phyloP scores from a whole-genome alignment of 2,888 invertebrate species.

The Thelaira solivaga region DNA sequence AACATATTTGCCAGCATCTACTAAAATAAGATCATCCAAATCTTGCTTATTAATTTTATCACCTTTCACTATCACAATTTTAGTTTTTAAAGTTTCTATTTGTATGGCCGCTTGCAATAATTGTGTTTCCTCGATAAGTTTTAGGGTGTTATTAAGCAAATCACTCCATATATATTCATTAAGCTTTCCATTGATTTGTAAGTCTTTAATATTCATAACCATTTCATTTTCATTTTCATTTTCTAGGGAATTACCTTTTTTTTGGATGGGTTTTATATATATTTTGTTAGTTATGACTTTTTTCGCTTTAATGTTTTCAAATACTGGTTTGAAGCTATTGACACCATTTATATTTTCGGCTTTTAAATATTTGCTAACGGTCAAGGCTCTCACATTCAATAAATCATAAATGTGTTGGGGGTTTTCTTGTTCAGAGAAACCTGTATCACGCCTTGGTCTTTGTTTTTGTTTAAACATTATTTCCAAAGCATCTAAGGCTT shows the following conservation, averaged over 20 bases:
- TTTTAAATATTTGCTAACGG: slow-evolving; percentile 67
- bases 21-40: slow-evolving; percentile 73
- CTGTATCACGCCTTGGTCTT: slow-evolving; percentile 59
- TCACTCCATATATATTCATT: slow-evolving; percentile 78
- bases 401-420: slow-evolving; percentile 66
- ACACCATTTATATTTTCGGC: slow-evolving; percentile 69
- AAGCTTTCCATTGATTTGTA: slow-evolving; percentile 77
- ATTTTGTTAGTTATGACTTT: slow-evolving; percentile 67
- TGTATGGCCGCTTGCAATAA: slow-evolving; percentile 71
- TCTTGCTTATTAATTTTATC: slow-evolving; percentile 68
- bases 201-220: slow-evolving; percentile 74
- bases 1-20: slow-evolving; percentile 73
- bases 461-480: slow-evolving; percentile 52
- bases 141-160: slow-evolving; percentile 78
- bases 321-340: slow-evolving; percentile 64
- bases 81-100: slow-evolving; percentile 70
- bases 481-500: slow-evolving; percentile 70
- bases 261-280: slow-evolving; percentile 35
- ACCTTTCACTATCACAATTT: slow-evolving; percentile 69
- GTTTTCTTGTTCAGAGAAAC: neutral
- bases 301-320: slow-evolving; percentile 68
- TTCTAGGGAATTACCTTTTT: slow-evolving; percentile 33
- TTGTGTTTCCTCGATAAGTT: slow-evolving; percentile 77
- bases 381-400: slow-evolving; percentile 69
- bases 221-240: slow-evolving; percentile 55